Evolutionary conservation across 2,113 vertebrate species (phyloP).

Genomic region (Apodemus speciosus): DNA sequence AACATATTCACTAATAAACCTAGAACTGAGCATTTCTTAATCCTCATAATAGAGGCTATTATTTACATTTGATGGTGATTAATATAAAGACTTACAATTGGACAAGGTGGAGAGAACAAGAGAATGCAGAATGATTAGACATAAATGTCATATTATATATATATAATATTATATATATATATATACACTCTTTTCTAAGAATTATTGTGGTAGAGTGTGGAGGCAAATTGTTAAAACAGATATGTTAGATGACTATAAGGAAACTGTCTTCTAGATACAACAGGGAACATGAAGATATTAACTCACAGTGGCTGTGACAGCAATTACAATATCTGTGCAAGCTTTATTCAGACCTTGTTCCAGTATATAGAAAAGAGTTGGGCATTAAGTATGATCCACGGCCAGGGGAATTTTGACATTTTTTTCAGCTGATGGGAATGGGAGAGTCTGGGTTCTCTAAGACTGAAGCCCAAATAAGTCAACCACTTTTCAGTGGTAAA

Average conservation of each 20-base stretch:
- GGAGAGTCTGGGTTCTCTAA: background rate
- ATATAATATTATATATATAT: no score
- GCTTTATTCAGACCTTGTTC: background rate
- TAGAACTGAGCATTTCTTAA: background rate
- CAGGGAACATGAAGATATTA: background rate
- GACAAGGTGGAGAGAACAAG: no score
- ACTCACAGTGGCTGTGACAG: background rate
- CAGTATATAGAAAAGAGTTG: background rate
- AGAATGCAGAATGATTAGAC: background rate
- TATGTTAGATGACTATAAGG: background rate
- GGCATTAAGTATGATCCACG: no score
- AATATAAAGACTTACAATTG: background rate
- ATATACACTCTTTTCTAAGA: background rate
- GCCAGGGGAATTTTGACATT: background rate
- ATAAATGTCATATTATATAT: no score
- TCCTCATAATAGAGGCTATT: background rate
- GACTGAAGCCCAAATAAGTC: background rate
- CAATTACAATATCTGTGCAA: background rate
- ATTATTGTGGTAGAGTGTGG: background rate
- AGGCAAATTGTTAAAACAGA: background rate
- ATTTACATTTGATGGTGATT: background rate
- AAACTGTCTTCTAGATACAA: background rate
- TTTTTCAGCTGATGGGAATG: background rate
- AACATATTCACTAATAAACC: background rate
- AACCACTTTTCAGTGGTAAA: background rate